Conservation (phyloP, 2,797 vertebrate genomes). For the Muraenolepis orangiensis region DNA sequence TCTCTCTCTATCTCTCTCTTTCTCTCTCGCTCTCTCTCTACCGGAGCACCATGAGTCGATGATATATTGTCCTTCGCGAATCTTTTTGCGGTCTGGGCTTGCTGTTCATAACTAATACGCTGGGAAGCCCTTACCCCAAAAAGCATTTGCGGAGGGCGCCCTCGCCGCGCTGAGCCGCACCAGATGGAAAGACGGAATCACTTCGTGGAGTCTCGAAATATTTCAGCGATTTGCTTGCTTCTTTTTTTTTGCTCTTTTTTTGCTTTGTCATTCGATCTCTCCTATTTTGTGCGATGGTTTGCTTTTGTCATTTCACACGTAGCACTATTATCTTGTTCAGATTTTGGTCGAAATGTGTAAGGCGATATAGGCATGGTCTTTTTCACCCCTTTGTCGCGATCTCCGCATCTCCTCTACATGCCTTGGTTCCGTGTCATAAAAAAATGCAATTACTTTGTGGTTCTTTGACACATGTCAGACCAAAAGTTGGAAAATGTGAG, state of each 20-base stretch:
- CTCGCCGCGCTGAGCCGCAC: slow-evolving; percentile 73
- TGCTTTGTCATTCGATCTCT: slow-evolving; percentile 29
- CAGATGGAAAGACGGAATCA: slow-evolving; percentile 50
- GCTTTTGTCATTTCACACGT: slow-evolving; percentile 26
- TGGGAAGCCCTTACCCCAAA: slow-evolving; percentile 99
- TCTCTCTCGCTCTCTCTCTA: too few relatives aligned
- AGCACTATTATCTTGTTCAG: slow-evolving; percentile 44
- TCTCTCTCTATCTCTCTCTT: too few relatives aligned
- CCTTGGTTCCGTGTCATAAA: slow-evolving; percentile 6
- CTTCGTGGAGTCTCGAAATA: slow-evolving; percentile 59
- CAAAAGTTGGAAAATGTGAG: slow-evolving; percentile 48
- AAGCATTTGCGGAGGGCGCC: slow-evolving; percentile 97
- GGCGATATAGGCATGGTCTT: not conserved
- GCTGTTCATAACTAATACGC: slow-evolving; percentile 94
- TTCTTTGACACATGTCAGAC: slow-evolving; percentile 45
- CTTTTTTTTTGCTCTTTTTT: slow-evolving; percentile 33
- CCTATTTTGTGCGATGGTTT: slow-evolving; percentile 45
- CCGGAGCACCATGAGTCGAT: slow-evolving; percentile 46
- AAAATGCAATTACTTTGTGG: slow-evolving; percentile 15
- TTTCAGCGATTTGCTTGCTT: slow-evolving; percentile 18
- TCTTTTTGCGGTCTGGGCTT: slow-evolving; percentile 99
- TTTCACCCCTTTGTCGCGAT: not conserved
- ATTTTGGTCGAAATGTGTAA: not conserved
- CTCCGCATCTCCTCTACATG: not conserved
- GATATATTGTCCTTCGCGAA: slow-evolving; percentile 87